Evolutionary conservation across 2,797 vertebrate genomes (phyloP).

Genomic region (Muraenolepis orangiensis): DNA sequence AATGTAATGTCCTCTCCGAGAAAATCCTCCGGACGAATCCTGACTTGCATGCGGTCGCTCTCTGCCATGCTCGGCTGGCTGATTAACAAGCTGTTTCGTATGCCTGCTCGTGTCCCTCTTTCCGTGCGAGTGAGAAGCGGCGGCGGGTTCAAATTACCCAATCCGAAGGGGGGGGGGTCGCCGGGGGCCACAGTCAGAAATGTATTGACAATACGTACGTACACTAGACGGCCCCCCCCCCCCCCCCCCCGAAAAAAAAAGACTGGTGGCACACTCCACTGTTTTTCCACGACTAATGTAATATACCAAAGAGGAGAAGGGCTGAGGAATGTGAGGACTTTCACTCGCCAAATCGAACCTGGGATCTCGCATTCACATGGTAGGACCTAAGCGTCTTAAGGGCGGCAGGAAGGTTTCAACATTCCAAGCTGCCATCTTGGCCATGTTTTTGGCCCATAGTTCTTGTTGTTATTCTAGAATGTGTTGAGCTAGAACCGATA

Average conservation of each 20-base stretch:
- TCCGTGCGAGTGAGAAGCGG: conserved; percentile 29
- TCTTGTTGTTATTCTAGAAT: neutral
- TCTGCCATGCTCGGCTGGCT: conserved; percentile 49
- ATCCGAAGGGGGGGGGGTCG: neutral
- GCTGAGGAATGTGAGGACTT: neutral
- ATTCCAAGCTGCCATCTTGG: neutral
- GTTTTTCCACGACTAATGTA: neutral
- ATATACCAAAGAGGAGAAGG: neutral
- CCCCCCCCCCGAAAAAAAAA: no score
- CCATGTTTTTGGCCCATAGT: neutral
- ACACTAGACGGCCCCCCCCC: neutral
- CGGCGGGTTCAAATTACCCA: conserved; percentile 34
- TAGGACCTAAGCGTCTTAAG: neutral
- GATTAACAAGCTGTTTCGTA: conserved; percentile 60
- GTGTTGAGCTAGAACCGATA: neutral
- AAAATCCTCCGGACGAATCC: conserved; percentile 62
- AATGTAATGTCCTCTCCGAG: conserved; percentile 36
- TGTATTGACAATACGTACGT: conserved; percentile 9
- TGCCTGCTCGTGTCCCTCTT: conserved; percentile 29
- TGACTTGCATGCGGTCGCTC: conserved; percentile 61
- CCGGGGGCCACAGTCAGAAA: conserved; percentile 16
- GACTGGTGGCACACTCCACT: conserved; percentile 3
- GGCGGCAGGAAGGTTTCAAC: neutral
- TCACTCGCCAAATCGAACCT: neutral
- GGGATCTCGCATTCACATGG: neutral